Conservation (phyloP, 2,113 vertebrate species). For the Pungitius pungitius region DNA sequence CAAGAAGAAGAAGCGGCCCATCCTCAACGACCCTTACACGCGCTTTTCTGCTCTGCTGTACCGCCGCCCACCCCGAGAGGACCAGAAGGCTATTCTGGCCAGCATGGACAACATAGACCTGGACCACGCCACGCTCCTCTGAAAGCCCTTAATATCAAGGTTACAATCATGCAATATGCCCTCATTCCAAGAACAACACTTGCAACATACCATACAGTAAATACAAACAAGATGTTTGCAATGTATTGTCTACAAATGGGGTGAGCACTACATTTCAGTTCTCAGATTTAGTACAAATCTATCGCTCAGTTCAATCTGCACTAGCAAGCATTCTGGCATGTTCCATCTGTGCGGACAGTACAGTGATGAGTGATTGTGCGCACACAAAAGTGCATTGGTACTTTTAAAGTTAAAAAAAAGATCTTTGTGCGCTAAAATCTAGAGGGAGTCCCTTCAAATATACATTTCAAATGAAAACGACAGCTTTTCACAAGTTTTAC, state of each 20-base stretch:
- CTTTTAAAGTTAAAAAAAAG: too few species aligned
- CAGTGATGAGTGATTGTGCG: not conserved
- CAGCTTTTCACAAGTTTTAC: conserved; percentile 74
- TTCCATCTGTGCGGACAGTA: not conserved
- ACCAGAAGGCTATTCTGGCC: conserved; percentile 97
- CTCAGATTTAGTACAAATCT: conserved; percentile 38
- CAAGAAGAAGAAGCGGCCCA: conserved; percentile 94
- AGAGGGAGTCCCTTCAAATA: conserved; percentile 36
- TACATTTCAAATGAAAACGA: conserved; percentile 32
- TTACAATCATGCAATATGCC: conserved; percentile 35
- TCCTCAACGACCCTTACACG: conserved; percentile 92
- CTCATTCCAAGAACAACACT: conserved; percentile 37
- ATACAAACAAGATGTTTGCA: conserved; percentile 29
- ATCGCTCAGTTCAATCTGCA: conserved; percentile 41
- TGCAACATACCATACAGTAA: conserved; percentile 14
- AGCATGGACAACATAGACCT: conserved; percentile 93
- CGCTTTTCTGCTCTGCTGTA: conserved; percentile 93
- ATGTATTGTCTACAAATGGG: conserved; percentile 20
- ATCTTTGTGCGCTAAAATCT: too few species aligned
- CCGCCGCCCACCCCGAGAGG: conserved; percentile 89
- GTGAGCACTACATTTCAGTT: conserved; percentile 33
- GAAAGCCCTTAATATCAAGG: conserved; percentile 47
- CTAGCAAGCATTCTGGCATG: conserved; percentile 32
- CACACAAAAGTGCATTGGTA: too few species aligned
- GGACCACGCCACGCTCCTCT: conserved; percentile 83